phyloP scores from a whole-genome alignment of 2,797 vertebrate species.

The Hyperoplus immaculatus region DNA sequence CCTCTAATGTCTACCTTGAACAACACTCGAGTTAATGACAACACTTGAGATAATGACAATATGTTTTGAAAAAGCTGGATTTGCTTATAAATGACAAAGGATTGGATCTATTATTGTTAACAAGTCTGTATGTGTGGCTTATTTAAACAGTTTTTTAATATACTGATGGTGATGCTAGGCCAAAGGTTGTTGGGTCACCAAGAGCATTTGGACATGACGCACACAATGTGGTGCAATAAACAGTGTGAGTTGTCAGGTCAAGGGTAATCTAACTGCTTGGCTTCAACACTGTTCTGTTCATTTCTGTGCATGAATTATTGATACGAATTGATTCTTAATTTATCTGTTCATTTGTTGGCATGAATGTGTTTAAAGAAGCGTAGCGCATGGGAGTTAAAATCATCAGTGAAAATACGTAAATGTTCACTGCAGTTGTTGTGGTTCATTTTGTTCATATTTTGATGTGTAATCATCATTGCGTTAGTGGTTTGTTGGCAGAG shows the following conservation, averaged over 20 bases:
- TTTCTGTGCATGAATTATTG: constrained; percentile 42
- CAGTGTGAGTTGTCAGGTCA: neutral
- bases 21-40: neutral
- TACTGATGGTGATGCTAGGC: neutral
- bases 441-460: neutral
- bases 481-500: neutral
- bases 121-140: neutral
- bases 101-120: neutral
- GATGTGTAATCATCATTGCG: constrained; percentile 10
- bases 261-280: constrained; percentile 24
- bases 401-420: neutral
- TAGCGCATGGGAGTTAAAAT: neutral
- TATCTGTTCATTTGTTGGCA: constrained; percentile 12
- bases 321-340: constrained; percentile 28
- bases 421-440: neutral
- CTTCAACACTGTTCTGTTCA: constrained; percentile 8
- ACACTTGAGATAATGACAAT: constrained; percentile 1
- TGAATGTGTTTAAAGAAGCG: neutral
- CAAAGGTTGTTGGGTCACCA: neutral
- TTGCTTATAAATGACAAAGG: neutral
- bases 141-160: neutral
- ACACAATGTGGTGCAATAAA: constrained; percentile 6
- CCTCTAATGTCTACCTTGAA: neutral
- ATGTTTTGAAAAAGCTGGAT: constrained; percentile 1
- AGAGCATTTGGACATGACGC: neutral